A percentile compares a stretch with the other conserved stretches of the same genome.
phyloP scores from a whole-genome alignment of 2,797 vertebrate genomes.

The Tiaroga cobitis region DNA sequence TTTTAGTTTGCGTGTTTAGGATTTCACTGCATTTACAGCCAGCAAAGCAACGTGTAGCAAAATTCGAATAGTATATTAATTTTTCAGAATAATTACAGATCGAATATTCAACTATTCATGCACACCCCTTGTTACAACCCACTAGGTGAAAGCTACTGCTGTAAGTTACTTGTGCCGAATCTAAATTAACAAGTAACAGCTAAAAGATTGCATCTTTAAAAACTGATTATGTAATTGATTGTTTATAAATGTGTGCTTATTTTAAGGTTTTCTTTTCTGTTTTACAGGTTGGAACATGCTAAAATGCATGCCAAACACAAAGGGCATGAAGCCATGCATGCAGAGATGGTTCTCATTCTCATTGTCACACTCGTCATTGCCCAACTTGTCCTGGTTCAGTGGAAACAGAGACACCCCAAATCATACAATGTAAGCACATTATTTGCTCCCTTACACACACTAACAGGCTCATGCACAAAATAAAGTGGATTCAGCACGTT shows the following conservation, averaged over 20 bases:
- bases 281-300: conserved; percentile 90
- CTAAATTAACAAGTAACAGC: neutral
- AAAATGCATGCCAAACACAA: conserved; percentile 98
- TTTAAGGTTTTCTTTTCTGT: neutral
- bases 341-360: conserved; percentile 98
- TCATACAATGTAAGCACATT: conserved; percentile 92
- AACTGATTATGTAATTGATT: neutral
- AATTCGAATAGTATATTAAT: no score
- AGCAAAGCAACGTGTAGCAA: no score
- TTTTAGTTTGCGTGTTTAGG: no score
- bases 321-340: conserved; percentile 98
- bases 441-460: conserved; percentile 17
- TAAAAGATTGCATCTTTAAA: neutral
- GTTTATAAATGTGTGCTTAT: conserved; percentile 11
- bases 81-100: no score
- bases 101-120: no score
- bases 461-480: neutral
- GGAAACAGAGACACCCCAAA: conserved; percentile 96
- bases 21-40: no score
- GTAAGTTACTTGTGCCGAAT: neutral
- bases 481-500: neutral
- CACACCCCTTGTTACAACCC: neutral
- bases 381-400: conserved; percentile 96
- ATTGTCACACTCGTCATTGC: conserved; percentile 95
- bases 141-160: neutral